These are phyloP conservation scores for Boulengeromyrus knoepffleri DNA, from an alignment of 2,113 vertebrate species.

Conservation along the genomic window DNA sequence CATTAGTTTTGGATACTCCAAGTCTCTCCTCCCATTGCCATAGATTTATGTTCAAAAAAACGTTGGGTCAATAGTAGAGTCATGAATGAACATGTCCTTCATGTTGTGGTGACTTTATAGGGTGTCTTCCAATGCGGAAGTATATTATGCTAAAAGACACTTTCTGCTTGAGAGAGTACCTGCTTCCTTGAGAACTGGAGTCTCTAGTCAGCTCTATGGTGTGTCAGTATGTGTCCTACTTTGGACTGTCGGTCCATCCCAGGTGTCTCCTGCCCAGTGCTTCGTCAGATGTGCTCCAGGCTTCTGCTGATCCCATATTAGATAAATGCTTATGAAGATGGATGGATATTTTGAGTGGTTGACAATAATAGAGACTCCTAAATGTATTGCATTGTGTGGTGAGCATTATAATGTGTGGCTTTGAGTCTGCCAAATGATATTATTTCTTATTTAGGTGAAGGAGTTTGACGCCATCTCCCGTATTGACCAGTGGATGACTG, in stretches of 20 bases:
- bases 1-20: not conserved
- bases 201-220: not conserved
- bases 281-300: not conserved
- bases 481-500: constrained; percentile 92
- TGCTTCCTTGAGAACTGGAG: not conserved
- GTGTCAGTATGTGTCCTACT: not conserved
- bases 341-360: not conserved
- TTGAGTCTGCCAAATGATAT: not conserved
- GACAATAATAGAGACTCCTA: not conserved
- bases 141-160: not conserved
- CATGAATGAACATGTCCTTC: not conserved
- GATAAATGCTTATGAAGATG: not conserved
- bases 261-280: not conserved
- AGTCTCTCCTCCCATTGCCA: not conserved
- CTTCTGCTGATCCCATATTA: not conserved
- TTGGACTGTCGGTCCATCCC: not conserved
- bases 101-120: not conserved
- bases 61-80: not conserved
- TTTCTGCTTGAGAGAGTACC: not conserved
- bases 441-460: constrained; percentile 68
- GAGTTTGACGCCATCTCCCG: constrained; percentile 92
- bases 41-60: not conserved
- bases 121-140: not conserved
- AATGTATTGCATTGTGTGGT: not conserved
- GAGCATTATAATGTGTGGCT: not conserved